Percentiles rank a stretch among this genome's conserved stretches.
phyloP scores from a whole-genome alignment of 2,888 invertebrate genomes.

The Helleia helle region DNA sequence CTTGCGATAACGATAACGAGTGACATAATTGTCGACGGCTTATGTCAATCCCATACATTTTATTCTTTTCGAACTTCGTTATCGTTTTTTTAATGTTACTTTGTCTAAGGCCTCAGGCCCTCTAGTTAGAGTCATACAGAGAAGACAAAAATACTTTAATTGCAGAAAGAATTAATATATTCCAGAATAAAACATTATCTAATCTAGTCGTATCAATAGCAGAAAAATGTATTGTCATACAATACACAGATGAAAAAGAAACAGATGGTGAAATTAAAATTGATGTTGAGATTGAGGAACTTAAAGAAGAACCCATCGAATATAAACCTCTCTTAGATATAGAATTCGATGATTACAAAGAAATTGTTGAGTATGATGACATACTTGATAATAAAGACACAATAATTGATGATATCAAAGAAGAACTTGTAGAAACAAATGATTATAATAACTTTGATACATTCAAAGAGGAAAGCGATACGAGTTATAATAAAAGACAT shows the following conservation, averaged over 20 bases:
- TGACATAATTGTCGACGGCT: no score
- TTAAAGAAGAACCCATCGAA: not conserved
- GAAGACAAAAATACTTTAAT: no score
- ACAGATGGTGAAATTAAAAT: not conserved
- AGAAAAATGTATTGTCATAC: not conserved
- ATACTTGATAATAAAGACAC: constrained; percentile 13
- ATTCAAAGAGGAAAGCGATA: constrained; percentile 18
- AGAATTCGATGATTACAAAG: constrained; percentile 7
- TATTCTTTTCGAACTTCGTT: no score
- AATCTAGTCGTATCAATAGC: not conserved
- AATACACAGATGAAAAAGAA: not conserved
- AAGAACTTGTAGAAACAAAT: constrained; percentile 29
- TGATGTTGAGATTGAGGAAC: not conserved
- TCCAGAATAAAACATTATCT: constrained; percentile 21
- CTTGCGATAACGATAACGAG: no score
- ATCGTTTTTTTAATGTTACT: no score
- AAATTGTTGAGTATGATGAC: constrained; percentile 19
- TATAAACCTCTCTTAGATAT: not conserved
- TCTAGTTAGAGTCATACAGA: no score
- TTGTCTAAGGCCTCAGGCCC: no score
- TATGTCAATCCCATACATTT: no score
- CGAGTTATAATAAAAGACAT: constrained; percentile 24
- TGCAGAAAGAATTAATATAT: constrained; percentile 9
- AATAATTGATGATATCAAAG: constrained; percentile 5
- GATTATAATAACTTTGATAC: constrained; percentile 17